These are phyloP conservation scores for Anhinga rufa DNA, from an alignment of 2,113 vertebrate genomes.

Conservation along the genomic window DNA sequence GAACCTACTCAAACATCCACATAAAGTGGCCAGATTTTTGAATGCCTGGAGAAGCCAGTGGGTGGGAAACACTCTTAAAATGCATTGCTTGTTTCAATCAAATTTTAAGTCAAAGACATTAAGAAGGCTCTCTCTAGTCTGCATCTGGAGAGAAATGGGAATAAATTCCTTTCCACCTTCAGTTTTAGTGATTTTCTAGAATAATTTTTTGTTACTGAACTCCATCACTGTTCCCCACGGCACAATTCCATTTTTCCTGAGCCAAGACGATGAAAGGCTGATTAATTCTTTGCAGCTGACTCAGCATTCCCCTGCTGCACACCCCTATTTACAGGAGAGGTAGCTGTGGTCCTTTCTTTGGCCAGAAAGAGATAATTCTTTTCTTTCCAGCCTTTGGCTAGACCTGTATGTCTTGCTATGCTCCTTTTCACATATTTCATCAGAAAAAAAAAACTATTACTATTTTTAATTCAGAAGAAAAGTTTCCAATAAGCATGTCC, in stretches of 20 bases:
- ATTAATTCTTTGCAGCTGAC: conserved; percentile 12
- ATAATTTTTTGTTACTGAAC: not conserved
- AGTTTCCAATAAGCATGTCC: not conserved
- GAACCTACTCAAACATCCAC: not conserved
- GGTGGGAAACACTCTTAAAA: not conserved
- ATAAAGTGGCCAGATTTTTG: not conserved
- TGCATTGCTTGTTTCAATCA: not conserved
- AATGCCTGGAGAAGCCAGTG: not conserved
- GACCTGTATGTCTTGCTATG: not conserved
- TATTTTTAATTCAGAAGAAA: not conserved
- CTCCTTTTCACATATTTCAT: not conserved
- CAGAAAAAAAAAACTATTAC: not conserved
- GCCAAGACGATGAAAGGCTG: not conserved
- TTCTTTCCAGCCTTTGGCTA: not conserved
- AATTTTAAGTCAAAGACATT: not conserved
- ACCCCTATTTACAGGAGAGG: not conserved
- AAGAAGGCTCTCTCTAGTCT: not conserved
- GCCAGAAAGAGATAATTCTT: not conserved
- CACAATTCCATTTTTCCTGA: not conserved
- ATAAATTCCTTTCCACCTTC: not conserved
- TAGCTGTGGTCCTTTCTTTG: not conserved
- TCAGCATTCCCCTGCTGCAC: not conserved
- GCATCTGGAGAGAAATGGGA: not conserved
- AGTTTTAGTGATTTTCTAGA: not conserved
- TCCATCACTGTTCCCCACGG: not conserved